Evolutionary conservation across 2,113 vertebrate species (phyloP), one percentile per base, ranked within the genome.

Genomic region (Podocnemis expansa): DNA sequence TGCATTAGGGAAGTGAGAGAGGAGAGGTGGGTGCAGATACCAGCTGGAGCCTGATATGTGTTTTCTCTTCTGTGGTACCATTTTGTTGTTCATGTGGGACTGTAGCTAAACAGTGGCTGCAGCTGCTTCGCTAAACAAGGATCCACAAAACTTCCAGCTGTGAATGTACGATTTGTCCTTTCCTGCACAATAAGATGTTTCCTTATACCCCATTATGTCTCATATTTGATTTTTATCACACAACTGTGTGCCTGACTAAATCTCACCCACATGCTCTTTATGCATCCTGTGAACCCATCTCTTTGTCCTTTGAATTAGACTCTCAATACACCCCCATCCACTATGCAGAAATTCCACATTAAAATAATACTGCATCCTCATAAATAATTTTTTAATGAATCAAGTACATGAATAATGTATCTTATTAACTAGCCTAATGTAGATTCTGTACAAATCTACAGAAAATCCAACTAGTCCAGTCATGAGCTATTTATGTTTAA

Each of bases 11-110:
- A 94, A 83, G 34, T 91, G 88, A 87, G 49, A 91, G 89, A 85
- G 94, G 82, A 92, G 86, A 87, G 73, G 82, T 89, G 91, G 97
- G 92, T 27, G 0, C 94, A 94, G 95, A 81, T 97, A 96, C 89
- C 96, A 97, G 94, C 95, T 97, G 97, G 94, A 97, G 94, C 87
- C 92, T 97, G 92, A 95, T 93, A 78, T 87, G 43, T 95, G 93
- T 90, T 91, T 90, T 97, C 96, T 97, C 95, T 97, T 96, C 94
- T 96, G 96, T 97, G 96, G 95, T 91, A 96, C 88, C 17, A 52
- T 96, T 97, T 97, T 97, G 96, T 97, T 97, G 97, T 96, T 96
- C 94, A 91, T 93, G 90, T 94, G 97, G 95, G 95, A 96, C 91
- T 96, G 95, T 96, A 95, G 88, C 94, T 96, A 97, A 97, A 96